Conservation (phyloP, 1,140 invertebrate species). For the Nasonia giraulti region DNA sequence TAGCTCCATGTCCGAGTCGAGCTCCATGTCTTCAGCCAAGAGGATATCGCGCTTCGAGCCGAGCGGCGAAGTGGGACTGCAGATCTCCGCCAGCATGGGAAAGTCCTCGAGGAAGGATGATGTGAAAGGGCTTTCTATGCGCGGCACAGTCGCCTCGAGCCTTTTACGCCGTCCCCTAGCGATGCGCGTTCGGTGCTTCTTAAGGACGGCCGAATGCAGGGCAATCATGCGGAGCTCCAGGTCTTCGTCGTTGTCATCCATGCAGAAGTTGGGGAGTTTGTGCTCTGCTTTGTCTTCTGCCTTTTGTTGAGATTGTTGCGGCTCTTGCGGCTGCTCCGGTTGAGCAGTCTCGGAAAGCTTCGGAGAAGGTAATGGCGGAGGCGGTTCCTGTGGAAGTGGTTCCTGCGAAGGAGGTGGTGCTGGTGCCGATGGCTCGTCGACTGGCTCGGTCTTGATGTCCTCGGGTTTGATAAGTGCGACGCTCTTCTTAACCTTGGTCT, state of each 20-base stretch:
- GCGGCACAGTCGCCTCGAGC: constrained; percentile 28
- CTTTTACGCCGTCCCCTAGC: constrained; percentile 52
- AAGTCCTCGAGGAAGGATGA: constrained; percentile 63
- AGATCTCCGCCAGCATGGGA: constrained; percentile 51
- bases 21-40: constrained; percentile 68
- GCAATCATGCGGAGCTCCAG: constrained; percentile 67
- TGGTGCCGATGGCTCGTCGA: background rate
- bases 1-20: constrained; percentile 68
- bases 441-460: constrained; percentile 7
- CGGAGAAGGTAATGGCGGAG: background rate
- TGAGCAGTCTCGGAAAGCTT: background rate
- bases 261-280: constrained; percentile 20
- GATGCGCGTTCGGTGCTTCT: constrained; percentile 64
- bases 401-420: background rate
- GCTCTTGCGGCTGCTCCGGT: background rate
- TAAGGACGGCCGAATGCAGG: constrained; percentile 67
- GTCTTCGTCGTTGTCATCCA: constrained; percentile 63
- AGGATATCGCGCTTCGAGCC: constrained; percentile 46
- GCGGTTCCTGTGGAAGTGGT: constrained; percentile 3
- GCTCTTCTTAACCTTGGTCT: constrained; percentile 65
- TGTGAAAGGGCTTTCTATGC: constrained; percentile 65
- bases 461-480: background rate
- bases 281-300: background rate
- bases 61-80: constrained; percentile 21
- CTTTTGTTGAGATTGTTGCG: constrained; percentile 25